Percentiles rank a stretch among this genome's conserved stretches.
Evolutionary conservation across 2,888 invertebrate genomes (phyloP).

Genomic region (Melipona beecheii): DNA sequence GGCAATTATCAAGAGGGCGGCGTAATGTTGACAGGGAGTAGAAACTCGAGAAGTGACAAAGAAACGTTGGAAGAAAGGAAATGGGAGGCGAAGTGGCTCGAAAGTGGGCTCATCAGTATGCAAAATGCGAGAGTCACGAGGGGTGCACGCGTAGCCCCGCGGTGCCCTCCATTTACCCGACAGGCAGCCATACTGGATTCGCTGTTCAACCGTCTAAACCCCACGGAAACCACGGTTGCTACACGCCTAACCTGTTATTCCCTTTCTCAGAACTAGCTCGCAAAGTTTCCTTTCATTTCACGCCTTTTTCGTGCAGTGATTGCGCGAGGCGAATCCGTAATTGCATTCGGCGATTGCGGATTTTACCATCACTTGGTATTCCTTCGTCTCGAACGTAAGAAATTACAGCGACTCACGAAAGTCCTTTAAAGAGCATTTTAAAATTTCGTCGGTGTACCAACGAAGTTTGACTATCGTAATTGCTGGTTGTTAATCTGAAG

Average conservation of each 20-base stretch:
- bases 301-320: constrained; percentile 2
- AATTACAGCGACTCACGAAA: neutral
- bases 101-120: constrained; percentile 80
- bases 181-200: constrained; percentile 40
- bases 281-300: constrained; percentile 8
- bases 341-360: neutral
- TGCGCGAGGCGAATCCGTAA: constrained; percentile 3
- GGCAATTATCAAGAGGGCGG: constrained; percentile 1
- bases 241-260: constrained; percentile 13
- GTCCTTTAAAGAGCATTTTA: neutral
- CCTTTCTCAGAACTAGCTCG: constrained; percentile 10
- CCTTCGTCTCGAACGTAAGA: neutral
- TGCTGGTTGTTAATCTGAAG: no score
- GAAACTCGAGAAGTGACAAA: constrained; percentile 75
- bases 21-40: constrained; percentile 15
- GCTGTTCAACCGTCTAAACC: constrained; percentile 48
- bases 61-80: constrained; percentile 74
- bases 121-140: constrained; percentile 76
- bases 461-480: no score
- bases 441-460: no score
- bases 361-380: neutral
- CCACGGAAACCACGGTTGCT: constrained; percentile 14
- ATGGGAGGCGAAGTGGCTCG: constrained; percentile 72
- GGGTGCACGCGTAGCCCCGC: constrained; percentile 69
- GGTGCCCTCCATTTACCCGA: constrained; percentile 71